A percentile compares a stretch with the other conserved stretches of the same genome.
Evolutionary conservation across 2,888 invertebrate species (phyloP).

Genomic region (Caenorhabditis sp.): DNA sequence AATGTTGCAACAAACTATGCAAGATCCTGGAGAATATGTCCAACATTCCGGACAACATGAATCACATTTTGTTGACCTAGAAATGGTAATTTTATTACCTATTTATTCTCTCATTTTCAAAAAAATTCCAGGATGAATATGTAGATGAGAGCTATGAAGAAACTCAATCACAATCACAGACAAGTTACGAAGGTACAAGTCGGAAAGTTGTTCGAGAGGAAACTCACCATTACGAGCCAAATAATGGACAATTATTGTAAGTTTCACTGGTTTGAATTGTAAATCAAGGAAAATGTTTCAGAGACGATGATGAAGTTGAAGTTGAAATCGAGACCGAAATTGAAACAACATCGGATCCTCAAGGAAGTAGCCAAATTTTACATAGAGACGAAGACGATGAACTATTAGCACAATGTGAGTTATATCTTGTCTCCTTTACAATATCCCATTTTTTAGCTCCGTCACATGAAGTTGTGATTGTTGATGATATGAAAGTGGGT

Average conservation of each 20-base stretch:
- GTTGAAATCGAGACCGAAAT: conserved; percentile 22
- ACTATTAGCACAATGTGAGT: conserved; percentile 9
- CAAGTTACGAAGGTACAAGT: neutral
- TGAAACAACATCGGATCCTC: conserved; percentile 5
- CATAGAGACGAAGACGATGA: conserved; percentile 9
- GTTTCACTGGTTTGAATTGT: neutral
- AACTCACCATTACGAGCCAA: neutral
- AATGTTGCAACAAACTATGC: conserved; percentile 2
- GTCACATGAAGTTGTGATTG: conserved; percentile 26
- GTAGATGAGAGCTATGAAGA: conserved; percentile 11
- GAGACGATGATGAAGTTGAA: conserved; percentile 7
- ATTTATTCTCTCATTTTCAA: neutral
- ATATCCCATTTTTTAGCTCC: conserved; percentile 14
- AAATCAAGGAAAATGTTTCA: conserved; percentile 4
- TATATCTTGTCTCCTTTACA: neutral
- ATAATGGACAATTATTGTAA: neutral
- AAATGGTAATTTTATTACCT: conserved; percentile 6
- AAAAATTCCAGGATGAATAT: conserved; percentile 8
- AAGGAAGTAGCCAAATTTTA: neutral
- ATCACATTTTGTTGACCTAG: conserved; percentile 12
- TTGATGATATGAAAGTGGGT: conserved; percentile 24
- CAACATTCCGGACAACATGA: neutral
- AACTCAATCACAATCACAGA: too few relatives aligned
- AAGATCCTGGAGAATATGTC: conserved; percentile 1
- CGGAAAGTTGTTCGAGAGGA: neutral